A percentile compares a stretch with the other conserved stretches of the same genome.
These are phyloP conservation scores for Mungos mungo DNA, from an alignment of 2,113 vertebrate genomes.

Conservation along the genomic window DNA sequence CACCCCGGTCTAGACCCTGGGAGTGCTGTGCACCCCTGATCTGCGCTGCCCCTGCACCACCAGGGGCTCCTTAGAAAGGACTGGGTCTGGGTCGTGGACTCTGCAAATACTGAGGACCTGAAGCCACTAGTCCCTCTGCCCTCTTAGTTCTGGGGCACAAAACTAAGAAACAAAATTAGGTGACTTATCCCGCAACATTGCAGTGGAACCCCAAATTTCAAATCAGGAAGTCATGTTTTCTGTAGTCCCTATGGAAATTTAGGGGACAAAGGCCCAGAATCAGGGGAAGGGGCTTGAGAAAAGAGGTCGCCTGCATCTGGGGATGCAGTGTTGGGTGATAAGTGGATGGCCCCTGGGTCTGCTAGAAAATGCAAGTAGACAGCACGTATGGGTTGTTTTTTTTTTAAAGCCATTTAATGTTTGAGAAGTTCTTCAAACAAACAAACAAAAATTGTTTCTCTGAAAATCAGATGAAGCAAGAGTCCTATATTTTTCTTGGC, in stretches of 20 bases:
- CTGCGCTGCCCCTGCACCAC: neutral
- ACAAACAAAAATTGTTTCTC: no score
- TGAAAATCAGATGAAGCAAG: neutral
- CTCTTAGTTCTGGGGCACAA: neutral
- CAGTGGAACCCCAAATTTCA: neutral
- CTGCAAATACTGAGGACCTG: no score
- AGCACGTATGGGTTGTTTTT: neutral
- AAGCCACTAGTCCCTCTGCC: neutral
- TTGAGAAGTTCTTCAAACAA: neutral
- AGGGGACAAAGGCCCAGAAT: neutral
- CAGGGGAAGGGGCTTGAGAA: neutral
- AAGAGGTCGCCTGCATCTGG: neutral
- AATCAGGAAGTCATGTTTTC: neutral
- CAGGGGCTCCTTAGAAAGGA: neutral
- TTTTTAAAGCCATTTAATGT: neutral
- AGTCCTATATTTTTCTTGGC: neutral
- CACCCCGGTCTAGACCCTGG: neutral
- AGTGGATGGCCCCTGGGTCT: neutral
- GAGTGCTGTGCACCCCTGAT: no score
- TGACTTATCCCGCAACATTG: neutral
- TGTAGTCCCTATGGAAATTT: neutral
- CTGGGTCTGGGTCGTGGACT: neutral
- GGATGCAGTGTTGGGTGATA: neutral
- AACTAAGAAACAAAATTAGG: neutral
- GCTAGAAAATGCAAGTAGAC: neutral